A percentile compares a stretch with the other conserved stretches of the same genome.
Conservation (phyloP, 2,888 invertebrate species). For the Laspeyria flexula region DNA sequence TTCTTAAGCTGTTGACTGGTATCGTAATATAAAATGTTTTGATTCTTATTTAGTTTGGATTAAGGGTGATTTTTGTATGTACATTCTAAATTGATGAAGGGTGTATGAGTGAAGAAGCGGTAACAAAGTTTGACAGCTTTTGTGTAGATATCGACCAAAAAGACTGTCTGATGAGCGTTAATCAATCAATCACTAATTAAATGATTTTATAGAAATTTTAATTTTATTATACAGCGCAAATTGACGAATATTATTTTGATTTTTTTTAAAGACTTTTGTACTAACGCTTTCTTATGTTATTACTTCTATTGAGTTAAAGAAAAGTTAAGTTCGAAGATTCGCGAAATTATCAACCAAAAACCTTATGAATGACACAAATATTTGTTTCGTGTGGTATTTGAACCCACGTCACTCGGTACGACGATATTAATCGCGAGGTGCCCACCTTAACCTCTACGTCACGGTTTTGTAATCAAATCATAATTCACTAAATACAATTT, state of each 20-base stretch:
- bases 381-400: too few relatives aligned
- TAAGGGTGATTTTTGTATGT: constrained; percentile 6
- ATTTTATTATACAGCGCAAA: constrained; percentile 25
- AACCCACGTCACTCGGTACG: too few relatives aligned
- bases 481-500: not conserved
- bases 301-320: too few relatives aligned
- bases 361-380: too few relatives aligned
- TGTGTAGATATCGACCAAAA: constrained; percentile 47
- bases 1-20: not conserved
- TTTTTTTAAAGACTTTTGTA: not conserved
- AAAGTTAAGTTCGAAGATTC: too few relatives aligned
- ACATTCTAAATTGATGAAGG: constrained; percentile 11
- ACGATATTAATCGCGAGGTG: too few relatives aligned
- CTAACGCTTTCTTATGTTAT: too few relatives aligned
- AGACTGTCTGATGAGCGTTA: constrained; percentile 51
- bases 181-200: constrained; percentile 54
- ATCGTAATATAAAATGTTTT: not conserved
- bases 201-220: constrained; percentile 38
- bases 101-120: constrained; percentile 41
- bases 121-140: constrained; percentile 56
- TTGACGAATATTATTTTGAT: constrained; percentile 20
- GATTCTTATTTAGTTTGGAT: not conserved
- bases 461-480: not conserved
- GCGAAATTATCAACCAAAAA: too few relatives aligned
- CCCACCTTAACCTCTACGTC: too few relatives aligned